phyloP scores from a whole-genome alignment of 2,888 invertebrate genomes.

The Danaus chrysippus region DNA sequence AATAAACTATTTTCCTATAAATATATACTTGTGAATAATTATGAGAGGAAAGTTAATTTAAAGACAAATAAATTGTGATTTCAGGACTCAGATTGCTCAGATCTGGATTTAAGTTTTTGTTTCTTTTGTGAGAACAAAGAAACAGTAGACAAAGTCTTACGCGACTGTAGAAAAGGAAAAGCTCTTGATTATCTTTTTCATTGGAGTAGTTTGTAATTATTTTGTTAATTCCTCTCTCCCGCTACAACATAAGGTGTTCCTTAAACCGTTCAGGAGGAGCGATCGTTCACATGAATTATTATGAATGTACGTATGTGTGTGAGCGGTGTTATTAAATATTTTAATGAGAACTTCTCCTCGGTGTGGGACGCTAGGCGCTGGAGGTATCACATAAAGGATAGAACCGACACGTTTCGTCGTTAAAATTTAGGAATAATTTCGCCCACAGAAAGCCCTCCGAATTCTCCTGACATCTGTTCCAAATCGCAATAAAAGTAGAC shows the following conservation, averaged over 20 bases:
- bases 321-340: constrained; percentile 1
- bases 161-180: constrained; percentile 1
- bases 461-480: constrained; percentile 62
- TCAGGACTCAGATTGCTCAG: constrained; percentile 5
- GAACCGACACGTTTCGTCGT: constrained; percentile 33
- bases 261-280: not conserved
- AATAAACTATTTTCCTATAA: no score
- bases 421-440: constrained; percentile 41
- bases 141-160: constrained; percentile 20
- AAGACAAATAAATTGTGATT: not conserved
- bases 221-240: not conserved
- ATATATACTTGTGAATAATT: no score
- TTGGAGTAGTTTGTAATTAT: constrained; percentile 12
- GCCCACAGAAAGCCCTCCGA: constrained; percentile 41
- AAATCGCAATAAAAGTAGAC: constrained; percentile 65
- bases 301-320: no score
- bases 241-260: not conserved
- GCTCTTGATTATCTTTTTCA: constrained; percentile 4
- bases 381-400: constrained; percentile 21
- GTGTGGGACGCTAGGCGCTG: constrained; percentile 18
- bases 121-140: constrained; percentile 17
- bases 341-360: constrained; percentile 14
- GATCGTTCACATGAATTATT: no score
- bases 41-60: no score
- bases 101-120: constrained; percentile 41